Conservation (phyloP, 2,888 invertebrate species). For the Notodonta dromedarius region DNA sequence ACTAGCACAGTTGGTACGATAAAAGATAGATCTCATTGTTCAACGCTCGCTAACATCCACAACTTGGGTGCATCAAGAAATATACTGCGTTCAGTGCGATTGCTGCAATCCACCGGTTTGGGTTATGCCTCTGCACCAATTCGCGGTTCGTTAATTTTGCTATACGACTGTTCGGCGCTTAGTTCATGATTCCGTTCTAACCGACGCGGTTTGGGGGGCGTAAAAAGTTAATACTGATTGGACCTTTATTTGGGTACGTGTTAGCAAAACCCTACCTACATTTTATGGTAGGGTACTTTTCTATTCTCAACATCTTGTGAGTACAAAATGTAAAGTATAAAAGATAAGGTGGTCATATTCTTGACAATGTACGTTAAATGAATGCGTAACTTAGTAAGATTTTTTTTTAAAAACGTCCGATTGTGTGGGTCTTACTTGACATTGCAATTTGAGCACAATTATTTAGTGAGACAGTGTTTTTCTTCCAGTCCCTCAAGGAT, state of each 20-base stretch:
- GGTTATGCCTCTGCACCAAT: constrained; percentile 72
- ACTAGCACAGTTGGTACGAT: too few relatives aligned
- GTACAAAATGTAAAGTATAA: too few relatives aligned
- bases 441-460: too few relatives aligned
- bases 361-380: too few relatives aligned
- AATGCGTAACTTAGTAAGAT: too few relatives aligned
- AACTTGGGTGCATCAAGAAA: constrained; percentile 52
- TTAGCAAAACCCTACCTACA: background rate
- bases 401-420: too few relatives aligned
- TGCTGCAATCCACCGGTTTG: constrained; percentile 76
- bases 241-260: constrained; percentile 1
- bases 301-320: too few relatives aligned
- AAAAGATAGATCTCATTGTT: too few relatives aligned
- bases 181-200: constrained; percentile 66
- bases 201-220: constrained; percentile 38
- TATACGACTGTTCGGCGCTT: constrained; percentile 71
- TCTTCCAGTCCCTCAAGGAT: too few relatives aligned
- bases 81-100: constrained; percentile 75
- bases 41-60: constrained; percentile 29
- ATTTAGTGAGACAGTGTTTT: too few relatives aligned
- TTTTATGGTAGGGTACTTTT: background rate
- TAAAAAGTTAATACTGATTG: constrained; percentile 33
- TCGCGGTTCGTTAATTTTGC: constrained; percentile 80
- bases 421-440: too few relatives aligned
- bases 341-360: too few relatives aligned